Conservation (phyloP, 53 echinoderm and acorn worm genomes). For the Paracentrotus lividus region DNA sequence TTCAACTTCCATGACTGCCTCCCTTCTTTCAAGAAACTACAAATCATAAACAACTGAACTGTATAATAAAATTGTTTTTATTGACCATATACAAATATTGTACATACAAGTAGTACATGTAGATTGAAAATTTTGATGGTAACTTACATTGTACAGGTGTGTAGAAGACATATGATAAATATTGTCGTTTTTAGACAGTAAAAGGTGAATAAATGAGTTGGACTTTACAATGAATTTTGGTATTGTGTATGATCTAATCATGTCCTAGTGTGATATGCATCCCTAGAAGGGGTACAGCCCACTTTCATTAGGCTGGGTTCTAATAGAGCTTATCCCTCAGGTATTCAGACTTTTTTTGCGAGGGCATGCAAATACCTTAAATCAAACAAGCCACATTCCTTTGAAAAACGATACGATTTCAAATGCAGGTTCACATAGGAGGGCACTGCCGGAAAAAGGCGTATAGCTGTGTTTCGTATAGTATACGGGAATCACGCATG, state of each 20-base stretch:
- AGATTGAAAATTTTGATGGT: neutral
- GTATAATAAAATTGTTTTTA: slow-evolving; percentile 4
- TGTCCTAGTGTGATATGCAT: neutral
- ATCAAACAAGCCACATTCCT: too few relatives aligned
- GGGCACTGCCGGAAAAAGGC: too few relatives aligned
- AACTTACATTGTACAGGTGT: neutral
- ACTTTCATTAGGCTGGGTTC: too few relatives aligned
- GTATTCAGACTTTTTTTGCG: too few relatives aligned
- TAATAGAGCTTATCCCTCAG: too few relatives aligned
- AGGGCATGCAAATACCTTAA: too few relatives aligned
- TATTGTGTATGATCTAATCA: neutral
- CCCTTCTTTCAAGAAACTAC: neutral
- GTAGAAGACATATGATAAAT: neutral
- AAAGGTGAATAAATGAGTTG: slow-evolving; percentile 3
- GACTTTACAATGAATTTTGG: neutral
- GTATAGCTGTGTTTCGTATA: too few relatives aligned
- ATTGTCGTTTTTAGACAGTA: slow-evolving; percentile 35
- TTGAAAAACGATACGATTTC: too few relatives aligned
- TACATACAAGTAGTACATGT: neutral
- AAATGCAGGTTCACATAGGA: too few relatives aligned
- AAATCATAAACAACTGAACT: neutral
- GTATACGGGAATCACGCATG: too few relatives aligned
- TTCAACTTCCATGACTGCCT: neutral
- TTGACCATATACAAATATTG: slow-evolving; percentile 16
- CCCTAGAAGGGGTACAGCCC: too few relatives aligned